A percentile compares a stretch with the other conserved stretches of the same genome.
Conservation (phyloP, 2,888 invertebrate species). For the Drosophila parthenogenetica region DNA sequence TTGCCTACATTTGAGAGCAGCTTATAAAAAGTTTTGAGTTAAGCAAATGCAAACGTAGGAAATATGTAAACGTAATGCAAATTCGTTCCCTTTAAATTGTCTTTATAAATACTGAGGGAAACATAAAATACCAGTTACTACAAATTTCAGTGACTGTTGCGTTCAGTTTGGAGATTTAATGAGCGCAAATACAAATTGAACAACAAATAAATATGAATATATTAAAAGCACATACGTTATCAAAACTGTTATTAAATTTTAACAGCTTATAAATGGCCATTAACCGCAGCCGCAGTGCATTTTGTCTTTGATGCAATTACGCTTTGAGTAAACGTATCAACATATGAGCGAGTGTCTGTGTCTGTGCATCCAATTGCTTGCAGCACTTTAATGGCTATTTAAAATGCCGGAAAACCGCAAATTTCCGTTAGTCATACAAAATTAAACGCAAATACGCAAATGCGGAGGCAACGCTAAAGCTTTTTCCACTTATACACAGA, state of each 20-base stretch:
- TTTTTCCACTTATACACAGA: conserved; percentile 45
- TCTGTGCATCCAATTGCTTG: conserved; percentile 44
- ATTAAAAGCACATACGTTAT: background rate
- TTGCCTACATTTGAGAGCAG: conserved; percentile 15
- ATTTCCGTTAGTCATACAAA: conserved; percentile 78
- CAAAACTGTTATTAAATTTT: conserved; percentile 35
- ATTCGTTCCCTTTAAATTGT: background rate
- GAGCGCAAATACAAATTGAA: too few relatives aligned
- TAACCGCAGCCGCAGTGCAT: conserved; percentile 51
- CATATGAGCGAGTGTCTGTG: conserved; percentile 17
- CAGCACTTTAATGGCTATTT: conserved; percentile 73
- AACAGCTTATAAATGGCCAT: conserved; percentile 45
- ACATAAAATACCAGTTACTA: background rate
- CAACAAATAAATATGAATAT: background rate
- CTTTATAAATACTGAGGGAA: background rate
- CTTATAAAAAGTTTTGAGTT: background rate
- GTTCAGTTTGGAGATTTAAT: background rate
- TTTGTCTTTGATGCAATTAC: conserved; percentile 36
- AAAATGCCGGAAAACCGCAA: conserved; percentile 77
- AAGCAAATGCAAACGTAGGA: background rate
- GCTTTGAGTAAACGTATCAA: conserved; percentile 14
- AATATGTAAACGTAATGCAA: background rate
- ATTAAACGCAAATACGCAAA: conserved; percentile 71
- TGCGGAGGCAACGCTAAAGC: conserved; percentile 24
- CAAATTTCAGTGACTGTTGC: background rate